Percentiles rank a stretch among this genome's conserved stretches.
Conservation (phyloP, 2,113 vertebrate species). For the Gobio gobio region DNA sequence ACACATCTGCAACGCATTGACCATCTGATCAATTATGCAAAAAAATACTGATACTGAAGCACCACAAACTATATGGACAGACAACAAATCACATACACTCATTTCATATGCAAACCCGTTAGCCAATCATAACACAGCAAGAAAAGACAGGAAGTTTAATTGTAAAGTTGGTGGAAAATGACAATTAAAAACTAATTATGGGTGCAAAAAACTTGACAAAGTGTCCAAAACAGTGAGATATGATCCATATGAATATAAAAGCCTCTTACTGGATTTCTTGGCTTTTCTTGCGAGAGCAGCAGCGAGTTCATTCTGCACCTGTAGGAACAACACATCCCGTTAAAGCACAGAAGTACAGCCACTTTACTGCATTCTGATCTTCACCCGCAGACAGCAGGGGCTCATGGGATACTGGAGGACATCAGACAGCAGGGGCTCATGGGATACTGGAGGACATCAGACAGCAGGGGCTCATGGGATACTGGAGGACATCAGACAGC, state of each 20-base stretch:
- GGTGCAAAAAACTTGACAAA: neutral
- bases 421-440: too few relatives aligned
- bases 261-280: slow-evolving; percentile 89
- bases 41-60: neutral
- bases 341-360: neutral
- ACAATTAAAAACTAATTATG: neutral
- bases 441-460: too few relatives aligned
- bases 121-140: too few relatives aligned
- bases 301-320: slow-evolving; percentile 95
- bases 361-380: neutral
- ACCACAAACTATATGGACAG: too few relatives aligned
- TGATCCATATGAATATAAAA: neutral
- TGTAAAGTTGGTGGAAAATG: too few relatives aligned
- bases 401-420: too few relatives aligned
- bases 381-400: too few relatives aligned
- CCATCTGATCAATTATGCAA: neutral
- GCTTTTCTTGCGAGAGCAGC: slow-evolving; percentile 94
- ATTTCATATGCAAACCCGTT: too few relatives aligned
- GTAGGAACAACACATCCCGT: slow-evolving; percentile 35
- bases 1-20: too few relatives aligned
- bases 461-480: slow-evolving; percentile 10
- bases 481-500: neutral
- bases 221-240: neutral
- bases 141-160: too few relatives aligned
- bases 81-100: too few relatives aligned